A percentile compares a stretch with the other conserved stretches of the same genome.
phyloP scores from a whole-genome alignment of 2,113 vertebrate species.

The Festucalex cinctus region DNA sequence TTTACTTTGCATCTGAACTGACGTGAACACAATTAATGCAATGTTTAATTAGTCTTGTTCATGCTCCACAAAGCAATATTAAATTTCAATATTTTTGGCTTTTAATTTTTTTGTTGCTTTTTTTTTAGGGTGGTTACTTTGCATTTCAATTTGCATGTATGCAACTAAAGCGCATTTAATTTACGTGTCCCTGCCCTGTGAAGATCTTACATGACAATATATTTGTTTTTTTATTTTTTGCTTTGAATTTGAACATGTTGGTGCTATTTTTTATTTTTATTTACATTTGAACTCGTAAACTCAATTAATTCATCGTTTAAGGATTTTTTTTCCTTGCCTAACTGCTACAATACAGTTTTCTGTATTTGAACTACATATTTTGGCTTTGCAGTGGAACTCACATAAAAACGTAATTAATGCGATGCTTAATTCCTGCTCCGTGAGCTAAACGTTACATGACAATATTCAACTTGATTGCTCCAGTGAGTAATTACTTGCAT shows the following conservation, averaged over 20 bases:
- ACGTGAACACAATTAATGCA: conserved; percentile 20
- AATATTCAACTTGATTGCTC: not conserved
- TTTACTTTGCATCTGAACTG: conserved; percentile 16
- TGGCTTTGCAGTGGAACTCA: not conserved
- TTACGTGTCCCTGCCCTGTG: not conserved
- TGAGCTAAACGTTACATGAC: not conserved
- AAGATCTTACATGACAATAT: not conserved
- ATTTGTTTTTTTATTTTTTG: not conserved
- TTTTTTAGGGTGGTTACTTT: too few relatives aligned
- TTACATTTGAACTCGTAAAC: not conserved
- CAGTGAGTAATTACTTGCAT: conserved; percentile 3
- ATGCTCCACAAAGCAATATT: not conserved
- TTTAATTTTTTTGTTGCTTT: not conserved
- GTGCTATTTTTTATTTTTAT: too few relatives aligned
- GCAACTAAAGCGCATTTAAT: too few relatives aligned
- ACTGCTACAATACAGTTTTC: too few relatives aligned
- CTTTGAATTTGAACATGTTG: not conserved
- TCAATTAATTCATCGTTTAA: too few relatives aligned
- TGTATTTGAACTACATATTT: not conserved
- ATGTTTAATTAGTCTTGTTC: conserved; percentile 9
- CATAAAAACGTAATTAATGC: not conserved
- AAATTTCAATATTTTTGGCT: not conserved
- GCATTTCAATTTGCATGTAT: too few relatives aligned
- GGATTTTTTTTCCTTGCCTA: too few relatives aligned
- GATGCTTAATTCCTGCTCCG: not conserved